Conservation (phyloP, 1,140 invertebrate species). For the Cryptotermes secundus region DNA sequence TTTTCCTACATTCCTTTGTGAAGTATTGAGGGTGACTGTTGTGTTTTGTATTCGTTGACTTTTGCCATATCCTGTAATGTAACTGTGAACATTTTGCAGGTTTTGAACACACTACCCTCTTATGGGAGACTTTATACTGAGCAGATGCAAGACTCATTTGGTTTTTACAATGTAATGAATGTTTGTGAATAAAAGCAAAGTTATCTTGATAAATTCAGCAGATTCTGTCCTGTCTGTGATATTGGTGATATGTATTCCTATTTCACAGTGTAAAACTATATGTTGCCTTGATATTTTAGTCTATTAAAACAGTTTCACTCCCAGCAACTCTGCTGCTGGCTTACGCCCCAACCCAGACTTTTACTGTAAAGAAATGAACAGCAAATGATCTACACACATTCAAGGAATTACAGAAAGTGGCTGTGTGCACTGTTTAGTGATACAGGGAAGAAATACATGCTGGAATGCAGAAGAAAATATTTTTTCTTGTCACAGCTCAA, state of each 20-base stretch:
- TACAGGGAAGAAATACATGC: too few species aligned
- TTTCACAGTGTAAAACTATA: background rate
- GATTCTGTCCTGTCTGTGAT: background rate
- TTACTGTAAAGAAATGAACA: too few species aligned
- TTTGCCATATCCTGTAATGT: background rate
- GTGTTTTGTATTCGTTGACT: background rate
- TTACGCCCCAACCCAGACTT: too few species aligned
- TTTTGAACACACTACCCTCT: background rate
- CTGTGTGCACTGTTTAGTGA: too few species aligned
- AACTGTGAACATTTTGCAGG: background rate
- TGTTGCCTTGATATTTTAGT: background rate
- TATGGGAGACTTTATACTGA: background rate
- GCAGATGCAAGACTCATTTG: background rate
- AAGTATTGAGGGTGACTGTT: background rate
- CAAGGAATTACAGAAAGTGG: too few species aligned
- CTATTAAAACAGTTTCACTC: too few species aligned
- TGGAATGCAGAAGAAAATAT: too few species aligned
- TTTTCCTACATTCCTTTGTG: background rate
- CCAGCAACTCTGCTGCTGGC: too few species aligned
- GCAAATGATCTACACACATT: too few species aligned
- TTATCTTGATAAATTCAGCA: background rate
- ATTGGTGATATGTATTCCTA: background rate
- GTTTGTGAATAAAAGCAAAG: background rate
- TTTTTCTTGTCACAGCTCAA: too few species aligned
- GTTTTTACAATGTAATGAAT: background rate